Evolutionary conservation across 1,140 invertebrate genomes (phyloP), one percentile per base, ranked within the genome.

Genomic region (Euglossa dilemma): DNA sequence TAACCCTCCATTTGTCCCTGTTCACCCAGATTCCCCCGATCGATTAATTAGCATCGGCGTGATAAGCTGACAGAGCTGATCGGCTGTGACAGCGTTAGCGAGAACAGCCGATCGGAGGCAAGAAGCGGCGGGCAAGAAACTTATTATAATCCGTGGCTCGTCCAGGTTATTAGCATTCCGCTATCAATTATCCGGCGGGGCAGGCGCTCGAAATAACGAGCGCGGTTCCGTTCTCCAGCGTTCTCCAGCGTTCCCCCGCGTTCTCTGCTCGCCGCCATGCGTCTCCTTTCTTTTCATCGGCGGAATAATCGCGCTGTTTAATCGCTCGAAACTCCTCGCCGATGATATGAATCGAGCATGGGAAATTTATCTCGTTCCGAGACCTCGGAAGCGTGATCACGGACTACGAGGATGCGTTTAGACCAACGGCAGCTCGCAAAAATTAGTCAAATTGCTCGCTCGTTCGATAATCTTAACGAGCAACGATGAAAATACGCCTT

Each of bases 61-160:
- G 80, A 84, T 87, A 76, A 87, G 80, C 70, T 73, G 76, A 54
- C 79, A 70, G 80, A 74, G 76, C 59, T 23, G 74, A 72, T 83
- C 74, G 80, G 18, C 54, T 61, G 80, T 43, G 85, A 86, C 81
- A 83, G 52, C 79, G 61, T 73, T 56, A 66, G 71, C 61, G 71
- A 64, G 61, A 57, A 74, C 69, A 70, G 73, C 74, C 36, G 54
- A 59, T 8, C 43, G 45, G 23, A 54, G 52, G 72, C 54, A 87
- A 87, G 85, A 87, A 83, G 28, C 72, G 66, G 57, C 76, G 45
- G 61, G 75, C 78, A 91, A 92, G 88, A 92, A 92, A 87, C 88
- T 75, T 89, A 93, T 93, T 93, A 93, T 90, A 89, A 93, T 93
- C 91, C 91, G 83, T 82, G 90, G 89, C 91, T 90, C 91, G 91